These are phyloP conservation scores for Lordiphosa andalusiaca DNA, from an alignment of 2,888 invertebrate species.

Conservation along the genomic window DNA sequence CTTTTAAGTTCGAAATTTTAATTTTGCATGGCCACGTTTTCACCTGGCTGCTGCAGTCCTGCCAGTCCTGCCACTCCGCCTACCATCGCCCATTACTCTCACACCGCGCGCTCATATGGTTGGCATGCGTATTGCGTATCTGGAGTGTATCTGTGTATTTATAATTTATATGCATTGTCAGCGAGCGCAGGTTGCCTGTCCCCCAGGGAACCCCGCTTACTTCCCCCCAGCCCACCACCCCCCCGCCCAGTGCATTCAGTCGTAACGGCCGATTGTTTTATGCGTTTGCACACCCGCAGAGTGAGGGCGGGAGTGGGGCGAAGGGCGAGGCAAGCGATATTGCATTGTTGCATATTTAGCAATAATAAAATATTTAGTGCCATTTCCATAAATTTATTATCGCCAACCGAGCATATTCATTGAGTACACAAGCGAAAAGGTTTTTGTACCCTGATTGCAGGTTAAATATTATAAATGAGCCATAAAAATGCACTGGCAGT, in stretches of 20 bases:
- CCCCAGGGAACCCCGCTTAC: conserved; percentile 1
- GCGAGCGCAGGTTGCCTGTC: conserved; percentile 57
- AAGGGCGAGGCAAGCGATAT: conserved; percentile 17
- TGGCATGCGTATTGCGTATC: conserved; percentile 37
- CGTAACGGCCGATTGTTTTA: conserved; percentile 67
- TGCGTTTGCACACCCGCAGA: conserved; percentile 36
- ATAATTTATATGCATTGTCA: conserved; percentile 71
- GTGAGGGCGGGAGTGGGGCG: background rate
- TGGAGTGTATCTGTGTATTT: conserved; percentile 53
- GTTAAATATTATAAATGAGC: conserved; percentile 61
- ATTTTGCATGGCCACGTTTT: conserved; percentile 25
- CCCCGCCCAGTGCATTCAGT: conserved; percentile 48
- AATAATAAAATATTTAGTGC: conserved; percentile 73
- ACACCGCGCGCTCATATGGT: conserved; percentile 16
- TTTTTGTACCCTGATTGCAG: conserved; percentile 27
- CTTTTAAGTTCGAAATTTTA: conserved; percentile 16
- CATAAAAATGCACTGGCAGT: conserved; percentile 49
- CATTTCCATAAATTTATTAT: conserved; percentile 71
- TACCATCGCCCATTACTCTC: conserved; percentile 6
- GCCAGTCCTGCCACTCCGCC: conserved; percentile 10
- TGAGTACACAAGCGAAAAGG: conserved; percentile 11
- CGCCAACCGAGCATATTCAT: conserved; percentile 28
- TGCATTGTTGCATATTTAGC: conserved; percentile 74
- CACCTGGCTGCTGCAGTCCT: conserved; percentile 3
- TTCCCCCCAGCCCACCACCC: conserved; percentile 3